Evolutionary conservation across 2,113 vertebrate genomes (phyloP).

Genomic region (Ariopsis seemanni): DNA sequence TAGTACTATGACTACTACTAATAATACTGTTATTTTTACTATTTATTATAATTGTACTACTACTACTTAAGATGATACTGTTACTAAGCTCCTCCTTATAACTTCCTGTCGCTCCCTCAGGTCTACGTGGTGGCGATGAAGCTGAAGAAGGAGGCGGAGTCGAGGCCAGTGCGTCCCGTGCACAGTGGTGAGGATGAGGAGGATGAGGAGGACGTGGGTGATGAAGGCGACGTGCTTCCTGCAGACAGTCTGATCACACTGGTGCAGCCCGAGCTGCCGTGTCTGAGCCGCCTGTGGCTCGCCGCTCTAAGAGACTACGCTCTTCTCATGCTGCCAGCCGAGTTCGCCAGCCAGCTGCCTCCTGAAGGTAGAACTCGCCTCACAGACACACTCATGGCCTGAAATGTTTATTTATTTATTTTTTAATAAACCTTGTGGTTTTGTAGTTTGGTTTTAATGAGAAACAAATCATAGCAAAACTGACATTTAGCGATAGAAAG

Average conservation of each 20-base stretch:
- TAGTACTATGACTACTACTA: too few species aligned
- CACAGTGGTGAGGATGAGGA: constrained; percentile 80
- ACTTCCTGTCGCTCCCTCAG: constrained; percentile 61
- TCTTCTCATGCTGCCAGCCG: constrained; percentile 90
- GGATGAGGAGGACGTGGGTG: constrained; percentile 81
- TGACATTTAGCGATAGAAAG: neutral
- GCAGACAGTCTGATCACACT: constrained; percentile 94
- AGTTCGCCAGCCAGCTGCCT: constrained; percentile 98
- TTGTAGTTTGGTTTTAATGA: too few species aligned
- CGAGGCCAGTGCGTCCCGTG: constrained; percentile 68
- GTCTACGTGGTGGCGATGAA: constrained; percentile 98
- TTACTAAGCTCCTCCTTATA: neutral
- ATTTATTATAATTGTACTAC: too few species aligned
- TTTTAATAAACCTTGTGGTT: too few species aligned
- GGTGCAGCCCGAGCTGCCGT: constrained; percentile 91
- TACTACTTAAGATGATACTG: neutral
- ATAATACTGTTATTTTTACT: too few species aligned
- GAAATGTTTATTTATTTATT: neutral
- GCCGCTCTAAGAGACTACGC: constrained; percentile 93
- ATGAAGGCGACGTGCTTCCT: constrained; percentile 80
- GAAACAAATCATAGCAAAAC: too few species aligned
- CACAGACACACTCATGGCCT: neutral
- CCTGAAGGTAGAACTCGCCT: constrained; percentile 81
- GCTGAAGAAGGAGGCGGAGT: constrained; percentile 93
- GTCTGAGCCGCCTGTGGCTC: constrained; percentile 92